Conservation (phyloP, 2,888 invertebrate genomes). For the Callyntrura guangdongensis region DNA sequence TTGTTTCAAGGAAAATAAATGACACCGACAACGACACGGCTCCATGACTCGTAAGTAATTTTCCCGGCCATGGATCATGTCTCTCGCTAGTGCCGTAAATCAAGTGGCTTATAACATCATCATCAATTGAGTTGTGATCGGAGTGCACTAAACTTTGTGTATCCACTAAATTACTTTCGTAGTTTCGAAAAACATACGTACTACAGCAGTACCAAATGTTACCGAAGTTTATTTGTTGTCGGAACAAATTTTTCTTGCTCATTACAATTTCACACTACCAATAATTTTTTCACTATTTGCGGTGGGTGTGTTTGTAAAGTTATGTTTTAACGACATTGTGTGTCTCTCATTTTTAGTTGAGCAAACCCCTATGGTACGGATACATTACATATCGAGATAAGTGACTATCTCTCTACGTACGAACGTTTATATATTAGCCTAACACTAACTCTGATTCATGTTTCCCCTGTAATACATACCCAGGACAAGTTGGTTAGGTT, state of each 20-base stretch:
- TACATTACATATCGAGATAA: background rate
- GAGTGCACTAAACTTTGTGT: background rate
- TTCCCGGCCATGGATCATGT: background rate
- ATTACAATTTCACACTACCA: slow-evolving; percentile 7
- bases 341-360: no score
- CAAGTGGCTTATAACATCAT: slow-evolving; percentile 9
- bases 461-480: background rate
- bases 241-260: slow-evolving; percentile 12
- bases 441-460: slow-evolving; percentile 35
- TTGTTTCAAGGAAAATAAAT: slow-evolving; percentile 16
- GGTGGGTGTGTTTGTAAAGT: background rate
- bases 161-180: slow-evolving; percentile 13
- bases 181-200: slow-evolving; percentile 12
- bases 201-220: background rate
- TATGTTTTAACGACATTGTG: background rate
- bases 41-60: slow-evolving; percentile 7
- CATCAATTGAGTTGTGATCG: slow-evolving; percentile 24
- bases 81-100: slow-evolving; percentile 28
- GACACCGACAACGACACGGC: background rate
- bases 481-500: background rate
- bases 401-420: background rate
- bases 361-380: no score
- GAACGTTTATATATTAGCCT: background rate
- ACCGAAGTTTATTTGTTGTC: background rate
- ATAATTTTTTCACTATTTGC: background rate